Evolutionary conservation across 2,797 vertebrate genomes (phyloP).

Genomic region (Sphenodon punctatus): DNA sequence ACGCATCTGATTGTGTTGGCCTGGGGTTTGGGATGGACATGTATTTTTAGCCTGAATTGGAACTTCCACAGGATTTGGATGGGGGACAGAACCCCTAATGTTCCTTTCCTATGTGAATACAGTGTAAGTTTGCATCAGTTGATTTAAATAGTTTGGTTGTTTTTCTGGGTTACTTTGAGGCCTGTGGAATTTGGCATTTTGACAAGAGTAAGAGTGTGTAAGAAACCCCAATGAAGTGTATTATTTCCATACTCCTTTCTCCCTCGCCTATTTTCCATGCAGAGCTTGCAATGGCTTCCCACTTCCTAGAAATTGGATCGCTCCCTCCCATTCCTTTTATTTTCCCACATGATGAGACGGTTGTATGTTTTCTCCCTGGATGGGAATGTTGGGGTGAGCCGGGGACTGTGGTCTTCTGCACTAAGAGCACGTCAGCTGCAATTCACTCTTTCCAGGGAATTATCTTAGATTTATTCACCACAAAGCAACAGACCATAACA

Average conservation of each 20-base stretch:
- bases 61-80: background rate
- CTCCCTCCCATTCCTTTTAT: conserved; percentile 3
- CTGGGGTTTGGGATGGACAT: background rate
- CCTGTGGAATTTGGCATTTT: background rate
- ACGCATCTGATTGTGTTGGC: background rate
- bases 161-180: background rate
- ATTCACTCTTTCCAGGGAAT: conserved; percentile 72
- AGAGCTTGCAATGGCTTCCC: background rate
- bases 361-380: background rate
- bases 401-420: conserved; percentile 41
- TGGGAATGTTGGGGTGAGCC: conserved; percentile 18
- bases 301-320: conserved; percentile 50
- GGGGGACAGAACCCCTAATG: background rate
- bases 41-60: background rate
- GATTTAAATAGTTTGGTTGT: background rate
- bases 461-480: conserved; percentile 68
- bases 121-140: accelerated
- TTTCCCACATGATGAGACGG: background rate
- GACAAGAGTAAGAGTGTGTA: background rate
- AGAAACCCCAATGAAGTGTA: accelerated
- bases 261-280: background rate
- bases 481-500: conserved; percentile 68
- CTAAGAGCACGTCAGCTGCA: conserved; percentile 17
- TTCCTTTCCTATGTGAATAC: background rate
- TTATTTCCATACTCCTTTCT: background rate